Evolutionary conservation across 2,797 vertebrate genomes (phyloP).

Genomic region (Parotocinclus haroldoi): DNA sequence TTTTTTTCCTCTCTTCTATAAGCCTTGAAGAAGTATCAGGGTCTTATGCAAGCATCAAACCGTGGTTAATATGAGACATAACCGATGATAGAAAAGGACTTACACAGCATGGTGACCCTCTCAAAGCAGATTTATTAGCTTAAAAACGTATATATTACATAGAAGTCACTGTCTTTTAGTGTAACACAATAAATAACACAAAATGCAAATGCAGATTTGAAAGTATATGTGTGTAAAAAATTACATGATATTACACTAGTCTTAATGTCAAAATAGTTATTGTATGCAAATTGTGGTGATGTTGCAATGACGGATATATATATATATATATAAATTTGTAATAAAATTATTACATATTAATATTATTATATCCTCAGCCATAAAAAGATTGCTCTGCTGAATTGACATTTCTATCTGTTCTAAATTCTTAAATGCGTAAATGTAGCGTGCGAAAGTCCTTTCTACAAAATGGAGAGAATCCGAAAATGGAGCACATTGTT

Average conservation of each 20-base stretch:
- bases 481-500: constrained; percentile 17
- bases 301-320: too few relatives aligned
- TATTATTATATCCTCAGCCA: too few relatives aligned
- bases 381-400: too few relatives aligned
- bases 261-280: too few relatives aligned
- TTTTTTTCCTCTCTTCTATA: constrained; percentile 23
- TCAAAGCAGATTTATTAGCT: constrained; percentile 2
- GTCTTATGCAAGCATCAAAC: constrained; percentile 62
- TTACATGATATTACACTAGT: too few relatives aligned
- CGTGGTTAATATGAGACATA: constrained; percentile 62
- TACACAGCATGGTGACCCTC: not conserved
- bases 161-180: not conserved
- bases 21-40: constrained; percentile 49
- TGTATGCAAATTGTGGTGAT: too few relatives aligned
- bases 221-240: too few relatives aligned
- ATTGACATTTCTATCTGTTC: too few relatives aligned
- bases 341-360: too few relatives aligned
- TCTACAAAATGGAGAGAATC: not conserved
- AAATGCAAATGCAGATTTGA: too few relatives aligned
- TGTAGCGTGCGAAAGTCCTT: not conserved
- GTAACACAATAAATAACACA: not conserved
- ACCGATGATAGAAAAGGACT: constrained; percentile 17
- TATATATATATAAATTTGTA: too few relatives aligned
- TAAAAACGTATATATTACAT: not conserved
- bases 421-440: too few relatives aligned